These are phyloP conservation scores for Perodicticus potto DNA, from an alignment of 2,797 vertebrate genomes.

Conservation along the genomic window DNA sequence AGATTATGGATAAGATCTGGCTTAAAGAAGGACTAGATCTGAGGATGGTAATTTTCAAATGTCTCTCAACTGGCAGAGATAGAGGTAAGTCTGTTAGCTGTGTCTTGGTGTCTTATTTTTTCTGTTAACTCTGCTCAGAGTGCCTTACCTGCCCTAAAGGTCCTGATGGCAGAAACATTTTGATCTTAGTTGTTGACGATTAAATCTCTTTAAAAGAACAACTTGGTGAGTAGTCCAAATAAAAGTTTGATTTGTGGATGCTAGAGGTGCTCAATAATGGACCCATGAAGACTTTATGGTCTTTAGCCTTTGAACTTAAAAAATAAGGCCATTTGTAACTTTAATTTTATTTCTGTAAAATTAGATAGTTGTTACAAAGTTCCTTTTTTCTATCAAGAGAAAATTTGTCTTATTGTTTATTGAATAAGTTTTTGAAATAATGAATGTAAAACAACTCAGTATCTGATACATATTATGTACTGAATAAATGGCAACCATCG, in stretches of 20 bases:
- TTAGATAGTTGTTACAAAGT: background rate
- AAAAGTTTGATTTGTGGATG: background rate
- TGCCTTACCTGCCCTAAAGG: background rate
- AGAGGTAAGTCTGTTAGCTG: conserved; percentile 89
- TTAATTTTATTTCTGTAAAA: conserved; percentile 58
- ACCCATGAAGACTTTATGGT: background rate
- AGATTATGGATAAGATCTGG: conserved; percentile 99
- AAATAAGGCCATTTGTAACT: conserved; percentile 2
- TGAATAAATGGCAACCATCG: background rate
- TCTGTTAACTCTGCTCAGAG: background rate
- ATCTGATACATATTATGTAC: background rate
- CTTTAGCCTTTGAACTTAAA: conserved; percentile 54
- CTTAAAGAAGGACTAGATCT: conserved; percentile 98
- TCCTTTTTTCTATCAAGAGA: background rate
- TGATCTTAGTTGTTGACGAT: conserved; percentile 24
- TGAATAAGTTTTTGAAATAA: conserved; percentile 51
- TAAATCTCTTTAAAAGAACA: conserved; percentile 41
- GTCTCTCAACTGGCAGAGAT: conserved; percentile 97
- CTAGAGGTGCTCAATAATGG: background rate
- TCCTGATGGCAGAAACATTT: background rate
- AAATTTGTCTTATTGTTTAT: conserved; percentile 37
- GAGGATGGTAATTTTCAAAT: conserved; percentile 98
- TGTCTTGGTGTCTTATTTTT: conserved; percentile 32
- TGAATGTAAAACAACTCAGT: conserved; percentile 1
- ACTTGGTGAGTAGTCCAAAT: background rate